Evolutionary conservation across 2,888 invertebrate species (phyloP).

Genomic region (Thera obeliscata): DNA sequence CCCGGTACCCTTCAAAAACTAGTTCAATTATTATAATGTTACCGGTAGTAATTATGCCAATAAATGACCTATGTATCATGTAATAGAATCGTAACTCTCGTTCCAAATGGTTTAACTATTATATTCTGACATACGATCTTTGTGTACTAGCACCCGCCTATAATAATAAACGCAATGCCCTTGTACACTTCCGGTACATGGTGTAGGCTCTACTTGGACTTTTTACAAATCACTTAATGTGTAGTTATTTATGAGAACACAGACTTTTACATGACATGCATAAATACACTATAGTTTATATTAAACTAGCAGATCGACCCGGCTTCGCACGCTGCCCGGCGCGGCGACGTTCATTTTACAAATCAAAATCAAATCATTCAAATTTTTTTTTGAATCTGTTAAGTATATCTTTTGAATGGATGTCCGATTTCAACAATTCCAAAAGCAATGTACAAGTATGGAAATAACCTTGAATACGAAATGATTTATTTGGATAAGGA

Average conservation of each 20-base stretch:
- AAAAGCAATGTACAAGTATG: too few relatives aligned
- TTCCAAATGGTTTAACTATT: conserved; percentile 11
- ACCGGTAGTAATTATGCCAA: conserved; percentile 9
- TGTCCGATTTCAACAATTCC: too few relatives aligned
- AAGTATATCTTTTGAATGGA: too few relatives aligned
- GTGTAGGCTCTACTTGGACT: conserved; percentile 29
- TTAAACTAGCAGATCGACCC: neutral
- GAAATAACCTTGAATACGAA: too few relatives aligned
- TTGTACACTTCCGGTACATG: conserved; percentile 57
- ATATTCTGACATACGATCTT: conserved; percentile 19
- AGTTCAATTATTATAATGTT: conserved; percentile 8
- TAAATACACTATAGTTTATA: conserved; percentile 8
- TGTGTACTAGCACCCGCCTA: conserved; percentile 7
- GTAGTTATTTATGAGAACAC: conserved; percentile 6
- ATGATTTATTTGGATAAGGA: too few relatives aligned
- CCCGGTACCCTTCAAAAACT: conserved; percentile 10
- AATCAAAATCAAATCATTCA: too few relatives aligned
- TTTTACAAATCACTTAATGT: conserved; percentile 23
- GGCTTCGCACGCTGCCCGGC: too few relatives aligned
- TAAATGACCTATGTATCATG: conserved; percentile 6
- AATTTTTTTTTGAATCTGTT: too few relatives aligned
- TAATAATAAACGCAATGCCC: conserved; percentile 42
- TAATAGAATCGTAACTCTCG: conserved; percentile 11
- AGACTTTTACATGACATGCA: conserved; percentile 22
- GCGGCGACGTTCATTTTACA: too few relatives aligned